Percentiles rank a stretch among this genome's conserved stretches.
These are phyloP conservation scores for Marmota flaviventris DNA, from an alignment of 2,113 vertebrate genomes.

Conservation along the genomic window DNA sequence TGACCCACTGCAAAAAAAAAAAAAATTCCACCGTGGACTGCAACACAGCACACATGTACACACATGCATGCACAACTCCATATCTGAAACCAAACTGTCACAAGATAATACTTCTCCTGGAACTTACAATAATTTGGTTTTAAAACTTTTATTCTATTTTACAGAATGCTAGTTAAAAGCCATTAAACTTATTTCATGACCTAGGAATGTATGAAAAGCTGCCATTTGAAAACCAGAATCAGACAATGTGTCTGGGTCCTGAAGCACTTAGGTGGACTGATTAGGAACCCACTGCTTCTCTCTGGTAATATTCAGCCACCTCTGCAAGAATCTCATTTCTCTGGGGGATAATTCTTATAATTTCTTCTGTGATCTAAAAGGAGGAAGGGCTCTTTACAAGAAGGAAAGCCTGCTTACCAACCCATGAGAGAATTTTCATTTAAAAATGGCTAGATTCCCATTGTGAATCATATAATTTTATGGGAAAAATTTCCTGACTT, in stretches of 20 bases:
- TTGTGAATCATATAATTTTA: not conserved
- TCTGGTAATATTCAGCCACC: not conserved
- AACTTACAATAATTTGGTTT: not conserved
- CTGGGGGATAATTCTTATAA: not conserved
- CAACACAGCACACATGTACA: rapidly evolving
- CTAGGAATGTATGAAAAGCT: not conserved
- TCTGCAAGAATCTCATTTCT: not conserved
- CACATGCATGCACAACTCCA: not conserved
- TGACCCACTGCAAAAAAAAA: not conserved
- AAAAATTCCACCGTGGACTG: not conserved
- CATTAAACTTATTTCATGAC: not conserved
- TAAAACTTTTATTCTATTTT: not conserved
- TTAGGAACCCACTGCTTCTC: not conserved
- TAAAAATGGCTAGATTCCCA: not conserved
- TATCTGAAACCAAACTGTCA: not conserved
- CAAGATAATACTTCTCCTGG: not conserved
- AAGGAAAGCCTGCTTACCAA: not conserved
- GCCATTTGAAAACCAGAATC: not conserved
- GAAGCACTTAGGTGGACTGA: not conserved
- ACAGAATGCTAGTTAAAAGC: not conserved
- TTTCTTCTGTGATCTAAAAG: not conserved
- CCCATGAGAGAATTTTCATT: not conserved
- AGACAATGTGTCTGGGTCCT: not conserved
- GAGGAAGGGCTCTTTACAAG: not conserved
- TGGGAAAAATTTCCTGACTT: not conserved